phyloP scores from a whole-genome alignment of 2,113 vertebrate species.

The Crypturellus undulatus region DNA sequence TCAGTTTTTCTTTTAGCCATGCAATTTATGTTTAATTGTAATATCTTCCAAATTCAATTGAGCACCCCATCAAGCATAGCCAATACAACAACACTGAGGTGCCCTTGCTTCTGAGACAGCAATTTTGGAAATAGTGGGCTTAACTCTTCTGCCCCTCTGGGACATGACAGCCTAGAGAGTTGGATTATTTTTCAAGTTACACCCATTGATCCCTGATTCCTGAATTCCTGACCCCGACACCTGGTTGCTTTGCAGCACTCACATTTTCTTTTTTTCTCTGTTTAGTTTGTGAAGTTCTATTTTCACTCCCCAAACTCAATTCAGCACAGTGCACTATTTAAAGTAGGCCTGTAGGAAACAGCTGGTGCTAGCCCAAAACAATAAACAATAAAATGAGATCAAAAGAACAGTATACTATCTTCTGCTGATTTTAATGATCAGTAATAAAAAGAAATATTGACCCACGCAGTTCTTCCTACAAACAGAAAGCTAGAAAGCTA shows the following conservation, averaged over 20 bases:
- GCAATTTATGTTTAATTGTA: background rate
- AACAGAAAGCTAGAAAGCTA: background rate
- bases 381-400: background rate
- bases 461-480: background rate
- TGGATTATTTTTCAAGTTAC: background rate
- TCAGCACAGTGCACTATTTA: background rate
- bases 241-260: background rate
- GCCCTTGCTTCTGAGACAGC: accelerated
- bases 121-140: background rate
- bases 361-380: background rate
- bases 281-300: background rate
- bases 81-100: background rate
- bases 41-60: background rate
- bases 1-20: background rate
- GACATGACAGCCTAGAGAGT: background rate
- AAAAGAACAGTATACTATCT: background rate
- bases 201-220: background rate
- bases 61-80: background rate
- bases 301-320: background rate
- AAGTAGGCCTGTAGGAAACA: background rate
- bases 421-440: background rate
- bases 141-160: background rate
- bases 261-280: background rate
- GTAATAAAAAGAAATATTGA: background rate
- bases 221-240: background rate